These are phyloP conservation scores for Galbula dea DNA, from an alignment of 2,113 vertebrate genomes.

Conservation along the genomic window DNA sequence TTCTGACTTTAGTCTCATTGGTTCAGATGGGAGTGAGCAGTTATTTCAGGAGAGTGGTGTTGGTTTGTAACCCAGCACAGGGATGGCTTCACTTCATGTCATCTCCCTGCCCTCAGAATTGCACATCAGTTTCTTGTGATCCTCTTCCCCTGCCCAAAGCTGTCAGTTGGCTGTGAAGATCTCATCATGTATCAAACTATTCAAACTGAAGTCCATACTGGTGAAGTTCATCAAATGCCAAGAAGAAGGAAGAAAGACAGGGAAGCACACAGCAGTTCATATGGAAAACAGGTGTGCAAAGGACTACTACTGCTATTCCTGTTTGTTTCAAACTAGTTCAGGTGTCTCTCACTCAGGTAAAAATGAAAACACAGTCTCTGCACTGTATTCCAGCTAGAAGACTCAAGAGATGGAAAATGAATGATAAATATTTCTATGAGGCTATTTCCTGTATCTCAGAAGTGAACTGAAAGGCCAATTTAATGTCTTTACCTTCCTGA, in stretches of 20 bases:
- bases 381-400: neutral
- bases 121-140: neutral
- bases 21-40: neutral
- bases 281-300: neutral
- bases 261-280: neutral
- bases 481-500: neutral
- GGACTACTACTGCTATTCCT: too few relatives aligned
- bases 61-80: neutral
- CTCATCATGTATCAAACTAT: neutral
- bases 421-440: neutral
- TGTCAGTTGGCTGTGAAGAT: neutral
- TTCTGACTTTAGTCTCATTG: neutral
- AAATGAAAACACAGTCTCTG: neutral
- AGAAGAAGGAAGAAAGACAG: neutral
- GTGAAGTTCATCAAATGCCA: neutral
- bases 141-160: neutral
- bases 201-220: neutral
- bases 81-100: neutral
- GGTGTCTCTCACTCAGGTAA: neutral
- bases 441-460: neutral
- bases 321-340: neutral
- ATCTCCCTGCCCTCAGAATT: neutral
- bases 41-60: neutral
- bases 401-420: neutral
- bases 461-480: neutral